These are phyloP conservation scores for Stenotaenia linearis DNA, from an alignment of 2,888 invertebrate genomes.

Conservation along the genomic window DNA sequence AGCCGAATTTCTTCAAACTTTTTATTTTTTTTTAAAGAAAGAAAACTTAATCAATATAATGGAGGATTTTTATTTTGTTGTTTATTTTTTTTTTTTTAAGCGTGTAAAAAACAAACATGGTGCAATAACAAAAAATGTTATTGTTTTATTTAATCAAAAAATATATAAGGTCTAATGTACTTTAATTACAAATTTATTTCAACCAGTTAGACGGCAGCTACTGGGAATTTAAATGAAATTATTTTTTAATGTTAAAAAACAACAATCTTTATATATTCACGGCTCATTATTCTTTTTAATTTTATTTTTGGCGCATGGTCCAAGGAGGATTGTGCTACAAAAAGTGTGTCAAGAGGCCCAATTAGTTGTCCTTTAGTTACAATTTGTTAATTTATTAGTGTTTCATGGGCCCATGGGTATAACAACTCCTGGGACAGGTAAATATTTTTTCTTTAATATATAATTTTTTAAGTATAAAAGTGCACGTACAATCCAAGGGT, in stretches of 20 bases:
- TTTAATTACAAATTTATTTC: not conserved
- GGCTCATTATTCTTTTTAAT: not conserved
- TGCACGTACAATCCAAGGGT: conserved; percentile 16
- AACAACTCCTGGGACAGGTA: not conserved
- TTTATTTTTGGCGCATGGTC: not conserved
- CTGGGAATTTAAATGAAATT: not conserved
- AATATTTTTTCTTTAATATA: not conserved
- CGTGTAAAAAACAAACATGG: not conserved
- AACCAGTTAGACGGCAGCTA: conserved; percentile 1
- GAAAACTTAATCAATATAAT: not conserved
- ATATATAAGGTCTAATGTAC: not conserved
- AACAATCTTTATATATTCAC: not conserved
- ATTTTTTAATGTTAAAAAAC: not conserved
- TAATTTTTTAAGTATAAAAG: not conserved
- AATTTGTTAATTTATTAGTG: not conserved
- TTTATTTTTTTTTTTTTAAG: not conserved
- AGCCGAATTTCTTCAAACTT: conserved; percentile 36
- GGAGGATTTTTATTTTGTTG: not conserved
- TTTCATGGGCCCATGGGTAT: conserved; percentile 19
- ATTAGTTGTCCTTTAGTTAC: not conserved
- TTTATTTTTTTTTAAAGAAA: conserved; percentile 2
- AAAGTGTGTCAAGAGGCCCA: conserved; percentile 14
- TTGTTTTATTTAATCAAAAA: conserved; percentile 13
- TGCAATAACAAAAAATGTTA: conserved; percentile 13
- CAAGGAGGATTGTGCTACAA: not conserved